These are phyloP conservation scores for Eupithecia subumbrata DNA, from an alignment of 2,888 invertebrate genomes.

Conservation along the genomic window DNA sequence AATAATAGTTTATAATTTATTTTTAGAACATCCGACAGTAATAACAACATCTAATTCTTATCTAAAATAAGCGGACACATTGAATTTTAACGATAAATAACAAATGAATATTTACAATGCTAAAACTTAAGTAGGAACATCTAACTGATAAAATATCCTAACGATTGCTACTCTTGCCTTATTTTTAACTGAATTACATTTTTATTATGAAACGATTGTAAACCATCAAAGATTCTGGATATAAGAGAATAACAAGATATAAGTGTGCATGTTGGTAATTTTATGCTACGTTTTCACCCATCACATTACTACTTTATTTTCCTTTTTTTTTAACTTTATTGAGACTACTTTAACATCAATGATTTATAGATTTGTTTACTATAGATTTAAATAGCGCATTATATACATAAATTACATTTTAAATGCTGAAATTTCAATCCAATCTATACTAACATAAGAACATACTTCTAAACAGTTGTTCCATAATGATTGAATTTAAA, in stretches of 20 bases:
- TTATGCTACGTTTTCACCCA: background rate
- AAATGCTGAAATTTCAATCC: background rate
- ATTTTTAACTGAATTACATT: background rate
- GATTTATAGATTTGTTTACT: background rate
- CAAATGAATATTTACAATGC: slow-evolving; percentile 11
- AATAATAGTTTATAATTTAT: background rate
- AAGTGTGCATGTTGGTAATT: background rate
- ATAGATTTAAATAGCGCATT: background rate
- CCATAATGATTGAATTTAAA: background rate
- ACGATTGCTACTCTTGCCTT: background rate
- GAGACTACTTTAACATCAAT: background rate
- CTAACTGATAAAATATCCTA: background rate
- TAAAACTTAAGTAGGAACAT: slow-evolving; percentile 1
- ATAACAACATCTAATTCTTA: background rate
- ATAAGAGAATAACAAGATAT: background rate
- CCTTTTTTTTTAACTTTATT: background rate
- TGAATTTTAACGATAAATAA: background rate
- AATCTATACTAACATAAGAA: background rate
- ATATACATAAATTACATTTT: background rate
- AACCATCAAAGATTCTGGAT: background rate
- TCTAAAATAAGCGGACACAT: background rate
- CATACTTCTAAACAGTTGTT: background rate
- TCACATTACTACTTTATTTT: background rate
- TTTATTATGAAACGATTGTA: background rate
- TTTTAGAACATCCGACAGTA: background rate